Evolutionary conservation across 2,888 invertebrate genomes (phyloP), one percentile per base, ranked within the genome.

Genomic region (Pedicia rivosa): DNA sequence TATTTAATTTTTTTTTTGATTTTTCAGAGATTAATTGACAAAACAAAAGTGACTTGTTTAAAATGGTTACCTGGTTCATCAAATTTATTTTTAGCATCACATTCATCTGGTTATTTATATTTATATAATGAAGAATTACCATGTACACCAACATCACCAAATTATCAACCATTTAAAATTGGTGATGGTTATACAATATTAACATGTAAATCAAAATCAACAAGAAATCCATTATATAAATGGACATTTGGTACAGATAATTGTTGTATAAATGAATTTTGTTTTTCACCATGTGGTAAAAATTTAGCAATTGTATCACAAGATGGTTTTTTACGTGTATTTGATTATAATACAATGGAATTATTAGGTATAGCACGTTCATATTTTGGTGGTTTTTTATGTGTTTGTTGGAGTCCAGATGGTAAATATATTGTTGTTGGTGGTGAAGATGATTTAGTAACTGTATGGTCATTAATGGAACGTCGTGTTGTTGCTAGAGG

Each of bases 381-480:
- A 48, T 98, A 97, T 62, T 98, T 98, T 61, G 98, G 98, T 35
- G 97, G 97, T 25, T 78, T 98, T 51, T 65, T 97, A 29, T 97
- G 97, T 62, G 92, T 95, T 3, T 86, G 91, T 53, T 98, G 98
- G 98, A 91, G 95, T 8, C 94, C 94, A 0, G 95, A 98, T 60
- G 83, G 87, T 32, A 80, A 83, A 52, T 87, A 92, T 52, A 90
- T 92, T 35, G 91, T 90, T 0, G 90, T 91, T 1, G 98, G 98
- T 0, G 98, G 98, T 4, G 98, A 98, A 63, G 98, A 98, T 64
- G 98, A 98, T 64, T 68, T 98, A 41, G 87, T 98, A 35, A 97
- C 97, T 2, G 84, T 99, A 25, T 98, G 94, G 86, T 91, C 88
- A 35, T 78, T 94, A 56, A 71, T 75, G 45, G 94, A 97, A 54